phyloP scores from a whole-genome alignment of 2,888 invertebrate species.

The Temnothorax unifasciatus region DNA sequence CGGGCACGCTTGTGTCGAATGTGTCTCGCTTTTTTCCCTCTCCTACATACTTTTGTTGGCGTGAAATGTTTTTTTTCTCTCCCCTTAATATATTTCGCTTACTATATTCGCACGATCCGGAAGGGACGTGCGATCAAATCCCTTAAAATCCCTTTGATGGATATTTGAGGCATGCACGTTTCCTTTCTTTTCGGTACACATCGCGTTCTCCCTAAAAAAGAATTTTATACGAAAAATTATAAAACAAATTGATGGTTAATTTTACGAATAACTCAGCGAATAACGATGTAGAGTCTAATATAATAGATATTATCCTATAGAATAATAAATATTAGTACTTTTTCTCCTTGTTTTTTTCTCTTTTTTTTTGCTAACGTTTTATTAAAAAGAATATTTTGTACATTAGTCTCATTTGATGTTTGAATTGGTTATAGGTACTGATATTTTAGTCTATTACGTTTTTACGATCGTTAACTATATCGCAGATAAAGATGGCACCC shows the following conservation, averaged over 20 bases:
- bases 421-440: neutral
- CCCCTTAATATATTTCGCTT: neutral
- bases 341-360: neutral
- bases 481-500: constrained; percentile 1
- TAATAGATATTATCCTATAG: neutral
- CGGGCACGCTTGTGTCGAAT: neutral
- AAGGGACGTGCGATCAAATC: neutral
- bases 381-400: neutral
- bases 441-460: constrained; percentile 32
- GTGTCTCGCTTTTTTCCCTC: neutral
- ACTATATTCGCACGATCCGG: neutral
- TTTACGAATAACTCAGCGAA: neutral
- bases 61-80: constrained; percentile 15
- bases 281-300: neutral
- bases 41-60: neutral
- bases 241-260: neutral
- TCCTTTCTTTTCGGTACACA: neutral
- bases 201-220: neutral
- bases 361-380: neutral
- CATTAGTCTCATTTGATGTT: neutral
- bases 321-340: too few relatives aligned
- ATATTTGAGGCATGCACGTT: constrained; percentile 2
- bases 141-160: neutral
- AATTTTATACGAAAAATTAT: neutral
- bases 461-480: constrained; percentile 30